Conservation (phyloP, 2,113 vertebrate genomes). For the Megaceryle maxima region DNA sequence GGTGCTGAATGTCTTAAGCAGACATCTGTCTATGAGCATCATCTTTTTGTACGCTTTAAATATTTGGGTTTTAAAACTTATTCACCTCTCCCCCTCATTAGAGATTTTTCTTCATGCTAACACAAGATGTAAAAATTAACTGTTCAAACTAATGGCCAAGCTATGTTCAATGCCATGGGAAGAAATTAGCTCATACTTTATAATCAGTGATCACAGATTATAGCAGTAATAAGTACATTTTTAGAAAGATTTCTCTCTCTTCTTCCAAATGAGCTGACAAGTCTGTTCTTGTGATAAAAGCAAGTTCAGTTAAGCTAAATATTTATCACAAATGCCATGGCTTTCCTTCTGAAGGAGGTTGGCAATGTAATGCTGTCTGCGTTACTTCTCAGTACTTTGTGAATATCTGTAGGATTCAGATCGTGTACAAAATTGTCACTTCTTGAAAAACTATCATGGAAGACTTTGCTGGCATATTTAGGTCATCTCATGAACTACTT, state of each 20-base stretch:
- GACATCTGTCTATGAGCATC: neutral
- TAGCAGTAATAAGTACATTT: neutral
- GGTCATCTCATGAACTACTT: neutral
- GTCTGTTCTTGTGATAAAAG: neutral
- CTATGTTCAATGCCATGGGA: neutral
- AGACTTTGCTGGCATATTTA: constrained; percentile 4
- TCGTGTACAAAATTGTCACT: neutral
- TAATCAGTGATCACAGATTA: neutral
- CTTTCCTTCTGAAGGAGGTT: neutral
- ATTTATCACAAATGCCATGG: neutral
- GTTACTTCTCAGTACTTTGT: neutral
- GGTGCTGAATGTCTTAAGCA: neutral
- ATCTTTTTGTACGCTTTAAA: neutral
- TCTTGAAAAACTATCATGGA: neutral
- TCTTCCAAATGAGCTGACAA: neutral
- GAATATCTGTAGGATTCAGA: neutral
- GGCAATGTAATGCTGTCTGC: neutral
- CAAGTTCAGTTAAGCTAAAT: neutral
- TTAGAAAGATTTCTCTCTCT: neutral
- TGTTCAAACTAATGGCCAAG: neutral
- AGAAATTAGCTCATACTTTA: neutral
- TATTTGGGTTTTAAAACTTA: neutral
- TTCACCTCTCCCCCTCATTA: neutral
- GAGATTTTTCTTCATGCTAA: neutral
- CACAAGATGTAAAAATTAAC: neutral